Base-by-base conservation (phyloP, 2,888 invertebrate genomes). In the Xestobium rufovillosum region DNA sequence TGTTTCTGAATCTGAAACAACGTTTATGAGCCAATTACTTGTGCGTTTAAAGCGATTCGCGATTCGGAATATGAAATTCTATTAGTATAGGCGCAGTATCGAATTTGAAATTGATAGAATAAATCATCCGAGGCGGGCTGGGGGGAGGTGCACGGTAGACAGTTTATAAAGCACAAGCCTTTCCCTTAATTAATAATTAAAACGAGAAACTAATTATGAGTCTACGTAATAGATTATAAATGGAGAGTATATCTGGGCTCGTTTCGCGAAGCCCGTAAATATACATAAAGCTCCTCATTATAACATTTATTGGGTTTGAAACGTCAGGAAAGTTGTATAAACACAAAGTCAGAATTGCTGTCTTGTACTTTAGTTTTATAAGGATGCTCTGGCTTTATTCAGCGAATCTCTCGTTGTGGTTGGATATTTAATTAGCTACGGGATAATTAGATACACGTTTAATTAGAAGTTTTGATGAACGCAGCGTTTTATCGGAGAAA, bases 381-480 rank as follows among this genome's bases (percentile, higher is more conserved):
- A 60, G 58, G 56, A 56, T 56, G 56, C 57, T 55, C 52, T 52
- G 51, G 55, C 56, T 55, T 53, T 55, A 56, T 56, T 57, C 54
- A 51, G 52, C 52, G 53, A 52, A 55, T 55, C 54, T n/a, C 23
- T 53, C 52, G 51, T 47, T 55, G 59, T 53, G 60, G 61, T 59
- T 60, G 56, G 54, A 59, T 62, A 63, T 63, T 60, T 62, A 63
- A 63, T 63, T 63, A 63, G 59, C 57, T 59, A 52, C 55, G 56
- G 55, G 61, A 60, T 61, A 61, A 61, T 61, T 60, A 61, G 59
- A 61, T 61, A 59, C 60, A 60, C 59, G 57, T 59, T 60, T 63
- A 63, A 63, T 63, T 63, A 63, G 59, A 59, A 61, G 62, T 69
- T 68, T 51, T 67, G 64, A 66, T 64, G 67, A 66, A 61, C 61